Evolutionary conservation across 2,888 invertebrate species (phyloP).

Genomic region (Brachynemurus nebulosus): DNA sequence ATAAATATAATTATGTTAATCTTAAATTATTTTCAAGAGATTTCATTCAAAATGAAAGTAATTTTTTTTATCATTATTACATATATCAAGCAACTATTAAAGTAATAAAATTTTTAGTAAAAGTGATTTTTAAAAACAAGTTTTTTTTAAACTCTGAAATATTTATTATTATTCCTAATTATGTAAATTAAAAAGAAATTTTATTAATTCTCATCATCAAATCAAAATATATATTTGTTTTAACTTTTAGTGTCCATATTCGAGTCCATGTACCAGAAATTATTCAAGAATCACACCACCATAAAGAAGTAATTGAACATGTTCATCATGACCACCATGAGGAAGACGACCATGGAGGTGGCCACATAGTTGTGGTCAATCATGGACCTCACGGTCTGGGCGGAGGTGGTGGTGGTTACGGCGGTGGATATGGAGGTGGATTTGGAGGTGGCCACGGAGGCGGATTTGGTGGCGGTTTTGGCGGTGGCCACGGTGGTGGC

Average conservation of each 20-base stretch:
- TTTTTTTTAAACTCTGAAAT: no score
- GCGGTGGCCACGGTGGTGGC: slow-evolving; percentile 11
- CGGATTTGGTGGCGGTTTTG: slow-evolving; percentile 6
- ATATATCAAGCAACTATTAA: no score
- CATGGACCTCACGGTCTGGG: slow-evolving; percentile 12
- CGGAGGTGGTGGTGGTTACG: slow-evolving; percentile 13
- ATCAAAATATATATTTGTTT: neutral
- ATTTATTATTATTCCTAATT: no score
- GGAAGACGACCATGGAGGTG: slow-evolving; percentile 23
- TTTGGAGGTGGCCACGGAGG: slow-evolving; percentile 15
- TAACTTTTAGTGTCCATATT: slow-evolving; percentile 38
- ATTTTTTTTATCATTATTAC: no score
- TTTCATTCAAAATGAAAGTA: no score
- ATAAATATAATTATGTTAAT: no score
- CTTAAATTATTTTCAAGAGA: no score
- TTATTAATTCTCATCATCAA: neutral
- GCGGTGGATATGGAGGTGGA: slow-evolving; percentile 13
- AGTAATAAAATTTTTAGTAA: no score
- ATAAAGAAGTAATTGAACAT: slow-evolving; percentile 30
- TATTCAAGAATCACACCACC: slow-evolving; percentile 35
- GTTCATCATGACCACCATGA: slow-evolving; percentile 24
- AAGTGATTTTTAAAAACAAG: no score
- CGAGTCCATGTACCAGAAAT: slow-evolving; percentile 40
- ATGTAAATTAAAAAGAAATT: neutral
- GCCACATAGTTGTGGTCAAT: slow-evolving; percentile 16